phyloP scores from a whole-genome alignment of 2,113 vertebrate species.

The Toxotes chatareus region DNA sequence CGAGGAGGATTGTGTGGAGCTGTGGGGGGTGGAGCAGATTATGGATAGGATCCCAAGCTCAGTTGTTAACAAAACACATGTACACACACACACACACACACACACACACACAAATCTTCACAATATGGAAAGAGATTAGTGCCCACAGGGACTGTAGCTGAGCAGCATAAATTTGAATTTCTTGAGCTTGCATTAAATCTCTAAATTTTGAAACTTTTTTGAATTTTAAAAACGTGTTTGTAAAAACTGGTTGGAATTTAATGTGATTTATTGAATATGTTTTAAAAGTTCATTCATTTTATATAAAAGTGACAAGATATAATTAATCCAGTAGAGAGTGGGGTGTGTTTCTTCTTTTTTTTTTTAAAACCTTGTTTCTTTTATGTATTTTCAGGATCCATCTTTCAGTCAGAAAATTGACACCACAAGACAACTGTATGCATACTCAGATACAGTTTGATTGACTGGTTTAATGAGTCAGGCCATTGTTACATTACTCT shows the following conservation, averaged over 20 bases:
- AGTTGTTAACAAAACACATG: slow-evolving; percentile 66
- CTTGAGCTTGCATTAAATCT: slow-evolving; percentile 18
- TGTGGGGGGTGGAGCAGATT: slow-evolving; percentile 56
- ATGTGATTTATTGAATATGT: not conserved
- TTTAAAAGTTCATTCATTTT: not conserved
- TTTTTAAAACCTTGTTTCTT: no score
- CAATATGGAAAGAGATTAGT: slow-evolving; percentile 45
- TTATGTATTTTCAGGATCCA: no score
- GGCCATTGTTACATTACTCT: no score
- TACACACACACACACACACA: not conserved
- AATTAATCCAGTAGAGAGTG: no score
- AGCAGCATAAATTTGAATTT: slow-evolving; percentile 22
- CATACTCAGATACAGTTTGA: no score
- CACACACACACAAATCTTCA: slow-evolving; percentile 32
- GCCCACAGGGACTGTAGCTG: slow-evolving; percentile 16
- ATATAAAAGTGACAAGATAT: not conserved
- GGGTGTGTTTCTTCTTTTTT: no score
- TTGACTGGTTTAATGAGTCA: no score
- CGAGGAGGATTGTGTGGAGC: slow-evolving; percentile 50
- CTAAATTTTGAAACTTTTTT: not conserved
- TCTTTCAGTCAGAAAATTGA: no score
- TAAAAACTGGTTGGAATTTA: no score
- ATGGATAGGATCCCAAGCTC: slow-evolving; percentile 59
- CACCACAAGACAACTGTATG: no score
- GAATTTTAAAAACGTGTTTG: no score